phyloP scores from a whole-genome alignment of 2,888 invertebrate genomes.

The Magallana nippona region DNA sequence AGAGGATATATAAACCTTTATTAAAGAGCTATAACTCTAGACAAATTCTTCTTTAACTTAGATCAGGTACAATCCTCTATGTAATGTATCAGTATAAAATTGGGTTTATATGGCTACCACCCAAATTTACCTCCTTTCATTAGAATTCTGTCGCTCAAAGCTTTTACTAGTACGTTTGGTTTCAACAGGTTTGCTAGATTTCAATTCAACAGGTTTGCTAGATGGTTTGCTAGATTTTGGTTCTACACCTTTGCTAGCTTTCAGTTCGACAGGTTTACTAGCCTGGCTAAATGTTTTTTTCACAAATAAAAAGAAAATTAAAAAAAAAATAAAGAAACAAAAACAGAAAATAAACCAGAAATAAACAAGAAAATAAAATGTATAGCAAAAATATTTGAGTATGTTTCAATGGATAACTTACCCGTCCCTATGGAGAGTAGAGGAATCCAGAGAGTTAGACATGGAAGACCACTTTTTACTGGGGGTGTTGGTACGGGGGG shows the following conservation, averaged over 20 bases:
- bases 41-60: background rate
- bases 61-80: background rate
- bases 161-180: constrained; percentile 14
- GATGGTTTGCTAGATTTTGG: background rate
- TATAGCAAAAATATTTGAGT: no score
- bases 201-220: constrained; percentile 15
- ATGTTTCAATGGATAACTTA: background rate
- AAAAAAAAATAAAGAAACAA: background rate
- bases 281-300: background rate
- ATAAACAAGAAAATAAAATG: background rate
- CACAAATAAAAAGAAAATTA: constrained; percentile 9
- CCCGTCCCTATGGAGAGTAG: constrained; percentile 25
- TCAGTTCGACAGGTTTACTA: constrained; percentile 17
- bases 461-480: constrained; percentile 75
- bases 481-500: constrained; percentile 49
- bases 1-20: background rate
- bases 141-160: background rate
- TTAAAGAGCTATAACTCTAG: constrained; percentile 2
- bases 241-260: constrained; percentile 8
- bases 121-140: constrained; percentile 12
- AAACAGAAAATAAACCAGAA: background rate
- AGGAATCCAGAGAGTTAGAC: constrained; percentile 55
- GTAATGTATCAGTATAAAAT: background rate
- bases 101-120: background rate
- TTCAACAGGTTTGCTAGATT: constrained; percentile 28